These are phyloP conservation scores for Caenorhabditis sp. DNA, from an alignment of 2,888 invertebrate genomes.

Conservation along the genomic window DNA sequence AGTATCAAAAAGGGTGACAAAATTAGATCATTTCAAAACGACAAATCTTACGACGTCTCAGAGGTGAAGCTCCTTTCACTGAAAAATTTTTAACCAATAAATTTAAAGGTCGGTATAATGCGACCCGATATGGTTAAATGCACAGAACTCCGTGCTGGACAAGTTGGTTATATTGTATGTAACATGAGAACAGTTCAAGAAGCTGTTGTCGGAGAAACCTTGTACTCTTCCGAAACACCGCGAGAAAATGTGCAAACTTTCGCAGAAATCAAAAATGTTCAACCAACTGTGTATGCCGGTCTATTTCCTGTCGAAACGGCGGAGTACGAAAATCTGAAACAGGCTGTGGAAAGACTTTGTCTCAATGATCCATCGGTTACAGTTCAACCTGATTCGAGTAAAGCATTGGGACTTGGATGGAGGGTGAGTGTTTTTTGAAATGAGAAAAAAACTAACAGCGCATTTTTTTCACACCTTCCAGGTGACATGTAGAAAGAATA, in stretches of 20 bases:
- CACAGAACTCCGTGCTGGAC: constrained; percentile 79
- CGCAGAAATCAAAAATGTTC: constrained; percentile 78
- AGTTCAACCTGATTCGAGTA: constrained; percentile 78
- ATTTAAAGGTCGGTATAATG: constrained; percentile 79
- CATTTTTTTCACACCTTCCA: no score
- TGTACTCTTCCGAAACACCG: constrained; percentile 71
- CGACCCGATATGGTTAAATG: constrained; percentile 76
- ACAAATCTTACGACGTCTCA: constrained; percentile 82
- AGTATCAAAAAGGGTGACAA: constrained; percentile 78
- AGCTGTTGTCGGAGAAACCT: constrained; percentile 66
- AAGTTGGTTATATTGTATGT: constrained; percentile 88
- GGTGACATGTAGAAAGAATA: no score
- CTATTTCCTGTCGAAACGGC: constrained; percentile 85
- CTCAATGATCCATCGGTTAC: constrained; percentile 92
- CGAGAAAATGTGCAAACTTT: constrained; percentile 78
- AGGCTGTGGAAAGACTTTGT: constrained; percentile 87
- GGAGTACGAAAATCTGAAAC: constrained; percentile 73
- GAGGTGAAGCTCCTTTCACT: constrained; percentile 72
- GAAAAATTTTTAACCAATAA: no score
- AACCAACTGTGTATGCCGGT: constrained; percentile 86
- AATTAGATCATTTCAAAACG: constrained; percentile 79
- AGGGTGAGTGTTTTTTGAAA: no score
- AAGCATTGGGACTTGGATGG: constrained; percentile 75
- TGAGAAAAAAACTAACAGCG: no score
- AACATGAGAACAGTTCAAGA: constrained; percentile 79